Conservation (phyloP, 1,140 invertebrate species). For the Diabrotica virgifera region DNA sequence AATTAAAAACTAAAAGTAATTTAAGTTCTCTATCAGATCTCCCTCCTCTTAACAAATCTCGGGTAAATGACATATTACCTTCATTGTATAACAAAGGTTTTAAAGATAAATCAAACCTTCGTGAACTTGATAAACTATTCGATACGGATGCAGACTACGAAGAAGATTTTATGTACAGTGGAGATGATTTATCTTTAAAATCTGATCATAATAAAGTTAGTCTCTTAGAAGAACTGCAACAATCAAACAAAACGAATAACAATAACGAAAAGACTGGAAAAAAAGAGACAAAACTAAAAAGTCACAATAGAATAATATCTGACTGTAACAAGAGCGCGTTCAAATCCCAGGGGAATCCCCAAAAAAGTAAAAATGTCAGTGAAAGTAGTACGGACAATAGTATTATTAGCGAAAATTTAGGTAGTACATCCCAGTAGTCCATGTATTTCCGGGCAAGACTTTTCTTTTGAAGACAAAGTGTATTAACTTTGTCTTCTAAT, state of each 20-base stretch:
- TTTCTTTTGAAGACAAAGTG: no score
- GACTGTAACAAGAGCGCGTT: slow-evolving; percentile 12
- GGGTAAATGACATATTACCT: slow-evolving; percentile 38
- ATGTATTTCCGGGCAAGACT: no score
- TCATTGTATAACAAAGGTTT: slow-evolving; percentile 43
- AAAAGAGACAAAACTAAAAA: neutral
- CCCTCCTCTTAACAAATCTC: slow-evolving; percentile 38
- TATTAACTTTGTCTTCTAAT: no score
- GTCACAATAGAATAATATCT: slow-evolving; percentile 3
- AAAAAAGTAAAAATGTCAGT: neutral
- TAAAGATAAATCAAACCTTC: slow-evolving; percentile 34
- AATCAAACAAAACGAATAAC: neutral
- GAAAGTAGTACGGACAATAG: neutral
- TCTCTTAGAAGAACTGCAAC: slow-evolving; percentile 12
- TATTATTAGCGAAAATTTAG: neutral
- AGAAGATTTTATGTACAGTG: slow-evolving; percentile 41
- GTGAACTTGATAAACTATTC: slow-evolving; percentile 36
- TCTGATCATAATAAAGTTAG: slow-evolving; percentile 14
- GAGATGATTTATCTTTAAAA: slow-evolving; percentile 26
- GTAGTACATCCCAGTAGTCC: no score
- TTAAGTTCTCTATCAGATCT: slow-evolving; percentile 33
- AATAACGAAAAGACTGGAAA: neutral
- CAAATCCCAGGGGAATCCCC: neutral
- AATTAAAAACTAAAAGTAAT: slow-evolving; percentile 36
- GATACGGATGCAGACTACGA: slow-evolving; percentile 38